Conservation (phyloP, 2,797 vertebrate genomes). For the Acrossocheilus fasciatus region DNA sequence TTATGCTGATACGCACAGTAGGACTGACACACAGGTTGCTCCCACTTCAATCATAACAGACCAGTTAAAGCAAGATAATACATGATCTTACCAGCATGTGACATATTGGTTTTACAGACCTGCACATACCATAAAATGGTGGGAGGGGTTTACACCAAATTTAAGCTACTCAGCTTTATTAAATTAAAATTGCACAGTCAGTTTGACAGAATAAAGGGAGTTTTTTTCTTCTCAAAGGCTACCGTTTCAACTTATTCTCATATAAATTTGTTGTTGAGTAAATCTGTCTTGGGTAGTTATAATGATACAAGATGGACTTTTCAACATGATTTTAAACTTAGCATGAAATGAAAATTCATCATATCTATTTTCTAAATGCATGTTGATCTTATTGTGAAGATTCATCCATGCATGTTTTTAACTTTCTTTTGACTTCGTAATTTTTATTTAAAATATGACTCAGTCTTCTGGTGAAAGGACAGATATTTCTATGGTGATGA, state of each 20-base stretch:
- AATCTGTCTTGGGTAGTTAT: not conserved
- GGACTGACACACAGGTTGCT: conserved; percentile 52
- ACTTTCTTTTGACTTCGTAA: not conserved
- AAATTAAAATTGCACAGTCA: not conserved
- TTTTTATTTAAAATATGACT: not conserved
- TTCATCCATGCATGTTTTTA: not conserved
- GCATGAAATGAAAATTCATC: not conserved
- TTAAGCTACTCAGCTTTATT: not conserved
- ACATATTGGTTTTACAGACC: conserved; percentile 25
- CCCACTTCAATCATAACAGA: conserved; percentile 52
- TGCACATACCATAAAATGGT: conserved; percentile 9
- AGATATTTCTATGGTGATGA: not conserved
- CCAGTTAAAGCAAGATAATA: conserved; percentile 39
- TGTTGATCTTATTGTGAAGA: not conserved
- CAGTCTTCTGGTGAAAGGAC: not conserved
- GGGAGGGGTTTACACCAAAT: not conserved
- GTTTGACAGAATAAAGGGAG: not conserved
- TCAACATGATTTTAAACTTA: not conserved
- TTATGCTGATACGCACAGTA: conserved; percentile 64
- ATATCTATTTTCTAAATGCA: not conserved
- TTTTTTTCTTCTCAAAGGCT: not conserved
- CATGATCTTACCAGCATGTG: conserved; percentile 41
- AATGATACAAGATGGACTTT: not conserved
- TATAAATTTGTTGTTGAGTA: not conserved
- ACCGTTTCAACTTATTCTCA: not conserved